These are phyloP conservation scores for Muraenolepis orangiensis DNA, from an alignment of 2,797 vertebrate genomes.

Conservation along the genomic window DNA sequence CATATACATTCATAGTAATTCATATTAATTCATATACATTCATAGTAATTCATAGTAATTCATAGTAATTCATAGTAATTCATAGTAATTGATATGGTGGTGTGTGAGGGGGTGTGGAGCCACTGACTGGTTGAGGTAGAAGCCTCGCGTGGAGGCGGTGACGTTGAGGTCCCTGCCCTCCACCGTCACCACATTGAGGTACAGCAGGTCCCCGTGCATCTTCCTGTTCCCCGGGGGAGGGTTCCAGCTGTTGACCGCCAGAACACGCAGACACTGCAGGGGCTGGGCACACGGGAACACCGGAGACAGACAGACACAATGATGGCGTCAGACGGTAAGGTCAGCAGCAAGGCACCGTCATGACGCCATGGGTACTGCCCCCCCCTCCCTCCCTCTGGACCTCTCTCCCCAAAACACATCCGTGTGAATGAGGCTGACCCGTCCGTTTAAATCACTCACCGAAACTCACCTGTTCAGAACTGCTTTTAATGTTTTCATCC, in stretches of 20 bases:
- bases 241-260: conserved; percentile 94
- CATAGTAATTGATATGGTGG: too few species aligned
- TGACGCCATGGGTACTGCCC: too few species aligned
- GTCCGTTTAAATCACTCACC: too few species aligned
- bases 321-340: neutral
- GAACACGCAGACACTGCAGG: conserved; percentile 86
- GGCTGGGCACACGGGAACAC: conserved; percentile 63
- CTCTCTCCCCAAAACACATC: too few species aligned
- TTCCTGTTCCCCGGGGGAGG: conserved; percentile 93
- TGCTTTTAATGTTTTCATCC: too few species aligned
- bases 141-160: conserved; percentile 85
- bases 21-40: too few species aligned
- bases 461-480: too few species aligned
- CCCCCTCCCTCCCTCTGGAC: too few species aligned
- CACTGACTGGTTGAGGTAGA: conserved; percentile 91
- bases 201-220: conserved; percentile 95
- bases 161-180: conserved; percentile 89
- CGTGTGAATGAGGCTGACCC: too few species aligned
- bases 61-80: too few species aligned
- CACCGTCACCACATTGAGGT: conserved; percentile 84
- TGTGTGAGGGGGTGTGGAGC: neutral
- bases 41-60: too few species aligned
- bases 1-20: too few species aligned
- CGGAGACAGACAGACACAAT: neutral
- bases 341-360: neutral